A percentile compares a stretch with the other conserved stretches of the same genome.
Evolutionary conservation across 2,888 invertebrate genomes (phyloP).

Genomic region (Lithosia quadra): DNA sequence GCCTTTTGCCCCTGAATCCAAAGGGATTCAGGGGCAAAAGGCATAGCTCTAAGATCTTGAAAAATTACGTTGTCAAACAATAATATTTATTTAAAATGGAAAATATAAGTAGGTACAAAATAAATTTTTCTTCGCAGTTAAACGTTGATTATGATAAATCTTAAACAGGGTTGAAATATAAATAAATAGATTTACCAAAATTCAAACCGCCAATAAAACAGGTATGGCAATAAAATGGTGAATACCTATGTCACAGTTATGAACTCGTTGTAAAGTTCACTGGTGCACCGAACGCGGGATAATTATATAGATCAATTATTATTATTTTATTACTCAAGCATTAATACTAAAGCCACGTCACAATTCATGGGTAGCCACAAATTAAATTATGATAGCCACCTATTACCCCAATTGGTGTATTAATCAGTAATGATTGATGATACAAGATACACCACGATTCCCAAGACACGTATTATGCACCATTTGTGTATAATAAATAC

Average conservation of each 20-base stretch:
- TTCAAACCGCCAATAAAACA: not conserved
- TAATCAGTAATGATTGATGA: slow-evolving; percentile 46
- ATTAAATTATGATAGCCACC: slow-evolving; percentile 42
- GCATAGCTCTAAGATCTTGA: no score
- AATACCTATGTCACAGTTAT: not conserved
- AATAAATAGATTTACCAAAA: not conserved
- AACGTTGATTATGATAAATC: no score
- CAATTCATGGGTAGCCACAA: slow-evolving; percentile 20
- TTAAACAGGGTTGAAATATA: no score
- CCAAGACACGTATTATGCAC: slow-evolving; percentile 5
- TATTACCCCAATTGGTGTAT: slow-evolving; percentile 33
- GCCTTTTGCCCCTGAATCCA: no score
- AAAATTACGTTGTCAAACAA: no score
- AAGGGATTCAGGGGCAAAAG: no score
- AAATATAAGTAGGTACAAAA: no score
- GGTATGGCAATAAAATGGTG: not conserved
- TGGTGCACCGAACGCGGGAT: not conserved
- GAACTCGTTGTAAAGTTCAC: not conserved
- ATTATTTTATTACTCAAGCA: not conserved
- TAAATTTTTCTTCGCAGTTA: no score
- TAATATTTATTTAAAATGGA: no score
- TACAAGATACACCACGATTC: slow-evolving; percentile 16
- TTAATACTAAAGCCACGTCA: slow-evolving; percentile 12
- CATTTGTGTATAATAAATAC: slow-evolving; percentile 4
- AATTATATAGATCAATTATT: not conserved